Percentiles rank a stretch among this genome's conserved stretches.
These are phyloP conservation scores for Chrysomallon squamiferum DNA, from an alignment of 1,140 invertebrate genomes.

Conservation along the genomic window DNA sequence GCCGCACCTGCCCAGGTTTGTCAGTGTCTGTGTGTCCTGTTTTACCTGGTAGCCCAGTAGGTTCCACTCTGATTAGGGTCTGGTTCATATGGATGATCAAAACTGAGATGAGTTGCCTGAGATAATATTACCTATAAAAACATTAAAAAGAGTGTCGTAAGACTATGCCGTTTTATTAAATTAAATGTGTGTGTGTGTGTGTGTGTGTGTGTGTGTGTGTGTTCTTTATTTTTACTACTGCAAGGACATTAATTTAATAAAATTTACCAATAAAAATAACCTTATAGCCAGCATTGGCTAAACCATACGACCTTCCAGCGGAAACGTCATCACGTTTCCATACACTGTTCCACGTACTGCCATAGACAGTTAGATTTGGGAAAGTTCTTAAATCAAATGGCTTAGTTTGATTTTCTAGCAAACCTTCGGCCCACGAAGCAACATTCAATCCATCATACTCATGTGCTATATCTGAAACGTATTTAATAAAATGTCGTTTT, in stretches of 20 bases:
- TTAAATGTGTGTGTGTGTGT: no score
- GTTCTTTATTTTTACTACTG: no score
- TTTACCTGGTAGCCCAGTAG: constrained; percentile 55
- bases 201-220: no score
- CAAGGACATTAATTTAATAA: no score
- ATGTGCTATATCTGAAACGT: constrained; percentile 11
- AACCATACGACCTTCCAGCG: constrained; percentile 27
- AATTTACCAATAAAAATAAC: no score
- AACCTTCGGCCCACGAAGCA: constrained; percentile 23
- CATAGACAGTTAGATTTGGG: no score
- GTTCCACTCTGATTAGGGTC: constrained; percentile 53
- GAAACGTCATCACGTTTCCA: not conserved
- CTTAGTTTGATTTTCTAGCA: not conserved
- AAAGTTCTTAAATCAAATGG: not conserved
- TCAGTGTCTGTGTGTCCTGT: no score
- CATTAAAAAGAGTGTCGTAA: no score
- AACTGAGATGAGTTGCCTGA: constrained; percentile 53
- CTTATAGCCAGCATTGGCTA: constrained; percentile 48
- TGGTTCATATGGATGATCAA: constrained; percentile 58
- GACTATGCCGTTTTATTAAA: no score
- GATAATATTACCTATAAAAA: constrained; percentile 49
- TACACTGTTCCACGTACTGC: no score
- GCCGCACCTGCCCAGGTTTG: no score
- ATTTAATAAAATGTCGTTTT: constrained; percentile 20
- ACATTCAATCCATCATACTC: constrained; percentile 17